These are phyloP conservation scores for Globodera rostochiensis DNA, from an alignment of 1,140 invertebrate genomes.

Conservation along the genomic window DNA sequence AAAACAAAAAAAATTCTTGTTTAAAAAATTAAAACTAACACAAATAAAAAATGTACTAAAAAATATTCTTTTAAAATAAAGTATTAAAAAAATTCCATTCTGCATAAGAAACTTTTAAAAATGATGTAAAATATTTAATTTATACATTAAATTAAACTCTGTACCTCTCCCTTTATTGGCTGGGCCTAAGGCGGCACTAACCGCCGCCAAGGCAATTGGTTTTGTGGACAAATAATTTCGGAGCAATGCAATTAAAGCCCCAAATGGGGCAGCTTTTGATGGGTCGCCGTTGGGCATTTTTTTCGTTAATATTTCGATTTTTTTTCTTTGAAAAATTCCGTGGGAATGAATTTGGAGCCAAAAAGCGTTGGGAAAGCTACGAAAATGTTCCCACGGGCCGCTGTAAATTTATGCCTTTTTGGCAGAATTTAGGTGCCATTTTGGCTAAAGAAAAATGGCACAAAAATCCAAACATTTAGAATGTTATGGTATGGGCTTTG, in stretches of 20 bases:
- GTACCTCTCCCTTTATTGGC: not conserved
- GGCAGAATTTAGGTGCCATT: not conserved
- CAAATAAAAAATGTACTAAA: too few species aligned
- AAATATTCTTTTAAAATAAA: too few species aligned
- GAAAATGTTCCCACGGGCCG: not conserved
- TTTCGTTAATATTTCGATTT: not conserved
- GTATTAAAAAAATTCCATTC: too few species aligned
- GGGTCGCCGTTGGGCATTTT: not conserved
- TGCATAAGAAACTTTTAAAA: too few species aligned
- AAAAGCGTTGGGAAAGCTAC: not conserved
- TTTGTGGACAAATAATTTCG: not conserved
- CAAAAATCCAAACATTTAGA: not conserved
- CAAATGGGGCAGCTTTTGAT: not conserved
- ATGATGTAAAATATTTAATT: too few species aligned
- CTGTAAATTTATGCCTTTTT: too few species aligned
- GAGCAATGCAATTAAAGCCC: not conserved
- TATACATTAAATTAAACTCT: not conserved
- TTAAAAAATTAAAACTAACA: too few species aligned
- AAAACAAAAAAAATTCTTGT: too few species aligned
- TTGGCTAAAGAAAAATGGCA: not conserved
- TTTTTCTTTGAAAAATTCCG: not conserved
- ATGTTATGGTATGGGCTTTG: too few species aligned
- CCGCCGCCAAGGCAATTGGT: not conserved
- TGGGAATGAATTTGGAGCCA: not conserved
- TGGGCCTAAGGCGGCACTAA: not conserved